Evolutionary conservation across 2,113 vertebrate species (phyloP).

Genomic region (Hymenochirus boettgeri): DNA sequence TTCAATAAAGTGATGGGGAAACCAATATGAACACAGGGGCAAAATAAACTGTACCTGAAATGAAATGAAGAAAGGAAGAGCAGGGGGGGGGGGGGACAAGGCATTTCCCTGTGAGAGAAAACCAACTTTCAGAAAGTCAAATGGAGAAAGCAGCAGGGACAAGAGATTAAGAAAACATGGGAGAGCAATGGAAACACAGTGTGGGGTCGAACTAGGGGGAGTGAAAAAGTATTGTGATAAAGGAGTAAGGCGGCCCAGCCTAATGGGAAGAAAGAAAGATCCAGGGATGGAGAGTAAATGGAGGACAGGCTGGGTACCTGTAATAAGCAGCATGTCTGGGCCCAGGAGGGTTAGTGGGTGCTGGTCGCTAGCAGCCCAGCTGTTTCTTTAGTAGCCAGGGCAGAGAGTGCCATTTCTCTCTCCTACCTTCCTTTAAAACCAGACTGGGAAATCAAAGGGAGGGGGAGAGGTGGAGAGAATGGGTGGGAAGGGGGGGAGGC

Average conservation of each 20-base stretch:
- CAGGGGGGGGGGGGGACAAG: too few relatives aligned
- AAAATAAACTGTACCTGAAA: too few relatives aligned
- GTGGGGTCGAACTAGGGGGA: neutral
- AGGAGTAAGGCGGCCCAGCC: conserved; percentile 12
- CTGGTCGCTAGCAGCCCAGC: conserved; percentile 29
- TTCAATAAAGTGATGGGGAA: too few relatives aligned
- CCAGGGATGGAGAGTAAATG: conserved; percentile 5
- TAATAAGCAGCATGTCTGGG: conserved; percentile 38
- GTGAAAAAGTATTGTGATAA: conserved; percentile 14
- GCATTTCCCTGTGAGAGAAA: too few relatives aligned
- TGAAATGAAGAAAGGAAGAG: neutral
- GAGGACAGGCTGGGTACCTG: conserved; percentile 19
- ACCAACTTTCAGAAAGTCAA: too few relatives aligned
- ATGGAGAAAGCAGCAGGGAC: too few relatives aligned
- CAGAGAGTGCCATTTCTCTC: conserved; percentile 36
- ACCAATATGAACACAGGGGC: too few relatives aligned
- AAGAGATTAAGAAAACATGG: neutral
- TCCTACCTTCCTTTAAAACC: conserved; percentile 34
- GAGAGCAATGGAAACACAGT: neutral
- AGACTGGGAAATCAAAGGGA: conserved; percentile 31
- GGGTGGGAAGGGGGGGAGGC: conserved; percentile 15
- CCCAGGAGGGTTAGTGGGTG: conserved; percentile 22
- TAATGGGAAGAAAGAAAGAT: neutral
- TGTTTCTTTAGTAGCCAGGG: conserved; percentile 20
- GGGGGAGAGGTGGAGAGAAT: conserved; percentile 13